A percentile compares a stretch with the other conserved stretches of the same genome.
Conservation (phyloP, 2,888 invertebrate species). For the Horisme vitalbata region DNA sequence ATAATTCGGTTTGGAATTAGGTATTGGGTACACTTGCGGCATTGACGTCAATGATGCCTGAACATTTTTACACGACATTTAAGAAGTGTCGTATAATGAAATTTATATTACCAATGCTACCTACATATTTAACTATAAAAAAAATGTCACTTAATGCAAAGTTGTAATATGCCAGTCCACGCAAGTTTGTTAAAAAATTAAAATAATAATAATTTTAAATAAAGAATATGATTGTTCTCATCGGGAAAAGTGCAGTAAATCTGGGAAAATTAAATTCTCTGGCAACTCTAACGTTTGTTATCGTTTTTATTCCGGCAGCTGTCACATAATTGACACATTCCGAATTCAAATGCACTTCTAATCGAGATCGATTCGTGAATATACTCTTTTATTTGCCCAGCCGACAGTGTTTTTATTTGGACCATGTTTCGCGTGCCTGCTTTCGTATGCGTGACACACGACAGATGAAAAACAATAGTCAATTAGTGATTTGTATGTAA, state of each 20-base stretch:
- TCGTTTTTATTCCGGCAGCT: neutral
- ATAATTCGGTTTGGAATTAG: slow-evolving; percentile 22
- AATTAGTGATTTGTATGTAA: slow-evolving; percentile 29
- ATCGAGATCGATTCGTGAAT: slow-evolving; percentile 20
- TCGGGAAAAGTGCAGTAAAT: neutral
- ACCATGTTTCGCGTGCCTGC: slow-evolving; percentile 25
- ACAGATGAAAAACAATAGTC: slow-evolving; percentile 30
- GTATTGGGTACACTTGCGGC: slow-evolving; percentile 18
- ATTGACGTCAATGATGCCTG: neutral
- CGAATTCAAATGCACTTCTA: slow-evolving; percentile 16
- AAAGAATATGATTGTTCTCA: no score
- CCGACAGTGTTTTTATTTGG: slow-evolving; percentile 26
- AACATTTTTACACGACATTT: no score
- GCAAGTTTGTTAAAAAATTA: no score
- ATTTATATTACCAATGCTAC: no score
- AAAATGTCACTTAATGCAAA: no score
- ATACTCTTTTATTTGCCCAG: slow-evolving; percentile 17
- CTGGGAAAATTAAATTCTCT: neutral
- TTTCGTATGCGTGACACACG: slow-evolving; percentile 35
- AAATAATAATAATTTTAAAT: no score
- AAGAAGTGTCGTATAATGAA: no score
- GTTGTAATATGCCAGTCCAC: no score
- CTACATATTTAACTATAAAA: no score
- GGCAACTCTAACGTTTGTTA: neutral
- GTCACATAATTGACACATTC: slow-evolving; percentile 14